Evolutionary conservation across 2,888 invertebrate genomes (phyloP), one percentile per base, ranked within the genome.

Genomic region (Chrysopilus asiliformis): DNA sequence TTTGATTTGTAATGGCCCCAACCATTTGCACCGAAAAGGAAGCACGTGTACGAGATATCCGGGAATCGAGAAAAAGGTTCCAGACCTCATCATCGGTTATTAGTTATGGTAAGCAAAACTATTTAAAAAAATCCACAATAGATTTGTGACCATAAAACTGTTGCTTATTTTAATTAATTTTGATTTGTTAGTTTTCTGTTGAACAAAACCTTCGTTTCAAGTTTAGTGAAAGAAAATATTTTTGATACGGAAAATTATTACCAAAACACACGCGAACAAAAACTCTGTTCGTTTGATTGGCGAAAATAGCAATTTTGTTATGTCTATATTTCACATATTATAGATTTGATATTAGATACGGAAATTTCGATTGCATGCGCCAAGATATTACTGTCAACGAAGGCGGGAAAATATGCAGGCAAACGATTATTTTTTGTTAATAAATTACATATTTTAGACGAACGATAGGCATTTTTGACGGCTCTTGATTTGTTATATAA

Each of bases 1-100:
- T n/a, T n/a, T n/a, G n/a, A n/a, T n/a, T n/a, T n/a, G n/a, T n/a
- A 29, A 60, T 60, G 60, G 53, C 60, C 43, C 60, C 60, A 38
- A 60, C 60, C 43, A 57, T 60, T 45, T 60, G 60, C 40, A 53
- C 55, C 15, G 56, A 56, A 34, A 58, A 60, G 40, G 56, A 57
- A 39, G 45, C 47, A 29, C 49, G 55, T 42, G 49, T 53, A 32
- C 51, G 52, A 22, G 42, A 45, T 3, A 41, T 44, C 17, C 44
- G 42, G 36, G 46, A 42, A 39, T 32, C 42, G 39, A 40, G 41
- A 42, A 41, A 40, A 44, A 39, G 39, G 37, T 22, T 34, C 29
- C 39, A 39, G 36, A 39, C 47, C 32, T 25, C 49, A 33, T 46
- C 47, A 33, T 47, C 49, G 32, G 45, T 45, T 41, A 47, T 49